These are phyloP conservation scores for Hippolais icterina DNA, from an alignment of 2,113 vertebrate genomes.

Conservation along the genomic window DNA sequence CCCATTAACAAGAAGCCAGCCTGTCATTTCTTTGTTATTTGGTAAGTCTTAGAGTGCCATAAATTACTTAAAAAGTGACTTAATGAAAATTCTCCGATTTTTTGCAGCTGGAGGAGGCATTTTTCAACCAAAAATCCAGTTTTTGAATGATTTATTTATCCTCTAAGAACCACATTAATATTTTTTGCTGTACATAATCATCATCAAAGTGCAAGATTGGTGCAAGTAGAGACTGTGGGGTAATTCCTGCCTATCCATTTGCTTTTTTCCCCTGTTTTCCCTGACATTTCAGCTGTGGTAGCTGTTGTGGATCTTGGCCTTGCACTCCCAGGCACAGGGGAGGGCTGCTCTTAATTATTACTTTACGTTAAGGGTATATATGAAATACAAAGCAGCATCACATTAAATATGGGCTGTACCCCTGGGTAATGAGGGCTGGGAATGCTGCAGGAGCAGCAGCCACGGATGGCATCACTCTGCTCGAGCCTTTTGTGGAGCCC, in stretches of 20 bases:
- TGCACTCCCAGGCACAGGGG: neutral
- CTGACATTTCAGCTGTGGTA: neutral
- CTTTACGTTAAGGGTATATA: constrained; percentile 38
- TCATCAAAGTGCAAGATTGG: neutral
- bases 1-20: neutral
- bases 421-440: neutral
- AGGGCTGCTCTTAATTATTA: constrained; percentile 56
- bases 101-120: neutral
- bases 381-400: neutral
- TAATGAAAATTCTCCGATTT: neutral
- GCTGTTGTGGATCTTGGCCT: neutral
- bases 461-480: neutral
- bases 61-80: neutral
- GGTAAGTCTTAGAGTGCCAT: neutral
- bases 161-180: constrained; percentile 28
- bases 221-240: neutral
- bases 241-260: constrained; percentile 12
- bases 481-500: neutral
- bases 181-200: constrained; percentile 51
- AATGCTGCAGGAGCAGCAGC: neutral
- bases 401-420: neutral
- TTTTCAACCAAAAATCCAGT: constrained; percentile 18
- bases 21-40: neutral
- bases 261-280: constrained; percentile 16
- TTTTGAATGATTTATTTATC: constrained; percentile 31